These are phyloP conservation scores for Actinia equina DNA, from an alignment of 64 coral and sea anemone species.

Conservation along the genomic window DNA sequence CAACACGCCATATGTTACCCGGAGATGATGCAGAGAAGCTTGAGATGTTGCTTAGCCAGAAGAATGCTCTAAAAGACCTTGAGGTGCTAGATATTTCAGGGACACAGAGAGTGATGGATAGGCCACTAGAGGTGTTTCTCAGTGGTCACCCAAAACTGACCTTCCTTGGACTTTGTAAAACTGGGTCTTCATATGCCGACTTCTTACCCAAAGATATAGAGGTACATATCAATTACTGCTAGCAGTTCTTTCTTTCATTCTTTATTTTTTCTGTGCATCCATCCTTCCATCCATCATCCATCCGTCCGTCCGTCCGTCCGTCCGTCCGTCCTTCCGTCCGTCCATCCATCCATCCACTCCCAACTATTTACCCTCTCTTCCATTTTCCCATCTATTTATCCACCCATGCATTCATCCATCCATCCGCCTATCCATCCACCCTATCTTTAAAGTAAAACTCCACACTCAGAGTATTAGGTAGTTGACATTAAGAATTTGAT, in stretches of 20 bases:
- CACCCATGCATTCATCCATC: too few species aligned
- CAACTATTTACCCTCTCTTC: too few species aligned
- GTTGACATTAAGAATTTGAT: not conserved
- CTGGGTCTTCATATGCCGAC: constrained; percentile 59
- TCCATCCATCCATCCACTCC: not conserved
- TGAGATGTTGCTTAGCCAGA: constrained; percentile 30
- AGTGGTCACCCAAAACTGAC: constrained; percentile 57
- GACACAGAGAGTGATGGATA: constrained; percentile 44
- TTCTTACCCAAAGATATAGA: constrained; percentile 56
- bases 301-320: not conserved
- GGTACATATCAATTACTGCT: constrained; percentile 10
- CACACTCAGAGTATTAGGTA: too few species aligned
- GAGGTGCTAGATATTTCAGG: constrained; percentile 78
- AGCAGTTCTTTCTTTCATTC: not conserved
- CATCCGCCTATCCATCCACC: too few species aligned
- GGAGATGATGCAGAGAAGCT: constrained; percentile 55
- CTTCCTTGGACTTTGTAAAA: constrained; percentile 79
- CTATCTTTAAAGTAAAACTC: too few species aligned
- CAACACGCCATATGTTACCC: constrained; percentile 24
- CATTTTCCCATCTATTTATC: too few species aligned
- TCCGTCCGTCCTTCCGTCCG: not conserved
- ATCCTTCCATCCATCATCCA: not conserved
- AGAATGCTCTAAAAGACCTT: constrained; percentile 28
- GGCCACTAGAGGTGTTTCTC: constrained; percentile 61
- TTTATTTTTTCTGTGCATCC: not conserved